Evolutionary conservation across 2,797 vertebrate genomes (phyloP), one percentile per base, ranked within the genome.

Genomic region (Setipinna tenuifilis): DNA sequence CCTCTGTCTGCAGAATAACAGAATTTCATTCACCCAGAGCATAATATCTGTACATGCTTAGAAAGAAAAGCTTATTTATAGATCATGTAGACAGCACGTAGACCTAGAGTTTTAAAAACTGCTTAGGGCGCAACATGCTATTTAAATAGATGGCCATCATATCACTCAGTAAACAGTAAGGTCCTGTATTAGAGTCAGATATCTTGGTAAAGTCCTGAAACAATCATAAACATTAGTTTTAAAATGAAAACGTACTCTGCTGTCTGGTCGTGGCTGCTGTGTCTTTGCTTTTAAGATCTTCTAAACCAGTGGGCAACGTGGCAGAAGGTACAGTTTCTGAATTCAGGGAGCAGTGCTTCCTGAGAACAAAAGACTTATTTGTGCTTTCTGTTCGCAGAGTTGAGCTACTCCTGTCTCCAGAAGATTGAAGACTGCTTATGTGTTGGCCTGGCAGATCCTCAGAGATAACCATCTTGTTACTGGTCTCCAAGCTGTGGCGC

Each of bases 401-500:
- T 41, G 71, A 44, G 35, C 87, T 82, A 62, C 28, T 6, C 16
- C 14, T 41, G 11, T 87, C 88, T 68, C 23, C 83, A 19, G 78
- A 44, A 50, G 85, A 83, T 21, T 57, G 31, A 50, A 61, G 4
- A 35, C 11, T 58, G 83, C 85, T 62, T 80, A 62, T 28, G 84
- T 83, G 58, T 86, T 87, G 86, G 46, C 61, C 87, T 44, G 35
- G 17, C 35, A 78, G 31, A 21, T 78, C 71, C 50, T 88, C 82
- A 54, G 85, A 87, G 50, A 46, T 59, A n/a, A 31, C n/a, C 0
- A 17, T 62, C 65, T 48, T 46, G 48, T 81, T 83, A 35, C 86
- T 78, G 12, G 93, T 85, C 88, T 97, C 96, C 0, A 94, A 93
- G 75, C 95, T 96, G 89, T 94, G 92, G 62, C 95, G 93, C 91